Conservation (phyloP, 2,113 vertebrate species). For the Zosterops lateralis region DNA sequence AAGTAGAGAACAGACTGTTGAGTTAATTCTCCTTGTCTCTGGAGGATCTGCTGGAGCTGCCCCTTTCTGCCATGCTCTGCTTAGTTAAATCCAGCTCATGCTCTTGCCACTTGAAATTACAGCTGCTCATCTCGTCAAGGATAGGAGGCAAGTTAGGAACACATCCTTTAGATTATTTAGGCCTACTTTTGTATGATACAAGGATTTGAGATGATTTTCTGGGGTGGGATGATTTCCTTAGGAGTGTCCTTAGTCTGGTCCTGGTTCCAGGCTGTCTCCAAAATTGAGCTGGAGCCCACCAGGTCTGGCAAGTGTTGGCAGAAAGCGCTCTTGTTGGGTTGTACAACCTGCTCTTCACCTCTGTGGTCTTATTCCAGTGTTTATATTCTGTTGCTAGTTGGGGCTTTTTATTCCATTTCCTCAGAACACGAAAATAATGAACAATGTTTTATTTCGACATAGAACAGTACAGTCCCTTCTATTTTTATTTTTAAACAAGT, state of each 20-base stretch:
- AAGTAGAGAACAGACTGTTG: neutral
- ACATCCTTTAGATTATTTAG: neutral
- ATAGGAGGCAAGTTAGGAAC: neutral
- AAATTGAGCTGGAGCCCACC: neutral
- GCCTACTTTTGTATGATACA: neutral
- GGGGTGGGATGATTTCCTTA: neutral
- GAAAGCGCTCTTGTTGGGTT: neutral
- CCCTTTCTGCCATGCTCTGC: neutral
- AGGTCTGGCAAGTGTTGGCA: neutral
- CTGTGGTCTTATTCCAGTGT: neutral
- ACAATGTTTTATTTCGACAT: neutral
- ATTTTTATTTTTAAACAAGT: neutral
- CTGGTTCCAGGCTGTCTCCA: neutral
- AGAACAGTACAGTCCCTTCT: neutral
- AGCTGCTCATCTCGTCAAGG: neutral
- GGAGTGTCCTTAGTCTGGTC: neutral
- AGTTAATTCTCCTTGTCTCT: neutral
- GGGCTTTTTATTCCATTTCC: neutral
- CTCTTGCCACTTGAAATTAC: neutral
- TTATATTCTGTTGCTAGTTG: neutral
- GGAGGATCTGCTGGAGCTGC: neutral
- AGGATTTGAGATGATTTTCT: neutral
- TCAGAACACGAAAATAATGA: neutral
- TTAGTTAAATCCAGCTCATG: neutral
- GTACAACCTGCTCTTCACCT: neutral